Conservation (phyloP, 2,888 invertebrate species). For the Agrotis puta region DNA sequence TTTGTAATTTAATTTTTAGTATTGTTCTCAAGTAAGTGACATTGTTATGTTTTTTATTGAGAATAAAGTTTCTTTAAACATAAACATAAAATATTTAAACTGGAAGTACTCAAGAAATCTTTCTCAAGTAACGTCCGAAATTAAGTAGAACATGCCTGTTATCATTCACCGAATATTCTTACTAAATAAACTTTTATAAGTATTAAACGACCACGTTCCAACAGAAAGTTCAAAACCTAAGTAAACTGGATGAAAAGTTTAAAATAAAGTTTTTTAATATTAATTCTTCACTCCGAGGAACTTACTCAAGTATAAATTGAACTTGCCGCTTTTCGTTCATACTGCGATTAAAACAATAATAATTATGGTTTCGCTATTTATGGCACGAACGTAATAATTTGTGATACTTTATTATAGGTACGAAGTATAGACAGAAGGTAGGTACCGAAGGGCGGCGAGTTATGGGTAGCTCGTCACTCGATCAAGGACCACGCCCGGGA, state of each 20-base stretch:
- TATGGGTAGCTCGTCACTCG: no score
- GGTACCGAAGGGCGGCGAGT: no score
- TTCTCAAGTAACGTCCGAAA: no score
- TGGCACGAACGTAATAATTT: background rate
- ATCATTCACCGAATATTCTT: background rate
- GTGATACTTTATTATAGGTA: background rate
- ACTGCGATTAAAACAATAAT: conserved; percentile 29
- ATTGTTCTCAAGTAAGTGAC: no score
- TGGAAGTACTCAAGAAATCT: no score
- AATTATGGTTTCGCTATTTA: background rate
- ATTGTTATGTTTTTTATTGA: no score
- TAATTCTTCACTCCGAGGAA: conserved; percentile 26
- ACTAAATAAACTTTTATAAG: conserved; percentile 18
- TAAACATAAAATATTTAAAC: no score
- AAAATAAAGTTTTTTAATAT: conserved; percentile 46
- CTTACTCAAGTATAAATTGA: conserved; percentile 37
- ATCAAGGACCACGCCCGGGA: no score
- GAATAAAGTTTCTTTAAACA: no score
- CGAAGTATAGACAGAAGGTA: background rate
- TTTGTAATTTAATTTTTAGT: no score
- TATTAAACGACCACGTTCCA: conserved; percentile 11
- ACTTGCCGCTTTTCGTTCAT: conserved; percentile 14
- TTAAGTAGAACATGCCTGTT: background rate
- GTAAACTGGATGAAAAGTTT: conserved; percentile 21
- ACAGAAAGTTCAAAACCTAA: conserved; percentile 8